A percentile compares a stretch with the other conserved stretches of the same genome.
Evolutionary conservation across 2,113 vertebrate species (phyloP).

Genomic region (Petrocephalus zakoni): DNA sequence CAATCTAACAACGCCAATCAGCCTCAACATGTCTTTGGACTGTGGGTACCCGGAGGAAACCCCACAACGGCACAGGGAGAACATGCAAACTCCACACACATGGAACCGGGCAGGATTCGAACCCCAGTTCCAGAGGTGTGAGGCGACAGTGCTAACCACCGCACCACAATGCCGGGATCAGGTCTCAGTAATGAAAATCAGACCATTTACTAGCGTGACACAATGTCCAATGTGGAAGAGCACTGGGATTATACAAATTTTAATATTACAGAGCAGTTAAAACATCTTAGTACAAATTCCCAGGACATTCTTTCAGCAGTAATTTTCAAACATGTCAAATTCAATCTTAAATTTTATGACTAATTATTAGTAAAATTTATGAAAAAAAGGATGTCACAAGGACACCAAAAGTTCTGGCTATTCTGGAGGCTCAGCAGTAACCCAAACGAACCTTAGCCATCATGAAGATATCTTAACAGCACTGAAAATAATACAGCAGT

Average conservation of each 20-base stretch:
- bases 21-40: no score
- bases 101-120: no score
- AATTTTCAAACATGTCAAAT: background rate
- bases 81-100: no score
- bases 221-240: background rate
- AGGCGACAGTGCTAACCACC: no score
- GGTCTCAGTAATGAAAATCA: background rate
- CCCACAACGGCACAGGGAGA: no score
- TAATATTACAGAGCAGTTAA: background rate
- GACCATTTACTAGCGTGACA: background rate
- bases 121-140: no score
- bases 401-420: background rate
- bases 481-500: background rate
- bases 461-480: background rate
- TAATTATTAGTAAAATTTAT: conserved; percentile 2
- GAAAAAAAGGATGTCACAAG: background rate
- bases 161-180: no score
- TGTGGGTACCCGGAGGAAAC: no score
- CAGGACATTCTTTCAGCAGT: background rate
- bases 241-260: background rate
- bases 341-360: background rate
- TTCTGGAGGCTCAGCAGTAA: background rate
- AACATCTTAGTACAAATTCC: background rate
- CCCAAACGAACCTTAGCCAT: background rate
- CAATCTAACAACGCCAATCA: no score